These are phyloP conservation scores for Bombus haemorrhoidalis DNA, from an alignment of 1,140 invertebrate genomes.

Conservation along the genomic window DNA sequence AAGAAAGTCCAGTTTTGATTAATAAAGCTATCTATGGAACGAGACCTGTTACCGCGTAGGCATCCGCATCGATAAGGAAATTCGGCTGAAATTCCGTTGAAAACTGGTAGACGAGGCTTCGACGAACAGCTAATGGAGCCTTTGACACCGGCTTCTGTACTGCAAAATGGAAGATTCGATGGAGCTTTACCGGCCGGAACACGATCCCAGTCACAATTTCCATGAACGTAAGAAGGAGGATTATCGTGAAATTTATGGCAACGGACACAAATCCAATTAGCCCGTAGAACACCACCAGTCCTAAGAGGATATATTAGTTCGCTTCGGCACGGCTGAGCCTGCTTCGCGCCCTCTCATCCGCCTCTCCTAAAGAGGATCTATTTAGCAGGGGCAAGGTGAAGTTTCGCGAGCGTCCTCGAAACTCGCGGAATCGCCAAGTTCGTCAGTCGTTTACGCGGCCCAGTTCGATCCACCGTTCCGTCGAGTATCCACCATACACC, in stretches of 20 bases:
- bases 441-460: slow-evolving; percentile 48
- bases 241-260: slow-evolving; percentile 48
- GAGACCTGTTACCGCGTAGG: no score
- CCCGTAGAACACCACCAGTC: slow-evolving; percentile 27
- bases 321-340: slow-evolving; percentile 53
- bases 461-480: slow-evolving; percentile 34
- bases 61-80: neutral
- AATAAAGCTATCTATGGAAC: no score
- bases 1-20: no score
- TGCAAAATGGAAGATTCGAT: neutral
- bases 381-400: slow-evolving; percentile 45
- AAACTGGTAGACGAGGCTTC: no score
- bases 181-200: neutral
- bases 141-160: neutral
- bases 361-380: slow-evolving; percentile 53
- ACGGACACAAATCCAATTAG: slow-evolving; percentile 50
- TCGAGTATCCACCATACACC: neutral
- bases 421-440: slow-evolving; percentile 58
- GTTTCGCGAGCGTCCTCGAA: slow-evolving; percentile 57
- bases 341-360: neutral
- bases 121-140: neutral
- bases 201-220: slow-evolving; percentile 14
- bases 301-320: slow-evolving; percentile 64
- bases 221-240: neutral
- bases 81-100: neutral